phyloP scores from a whole-genome alignment of 2,797 vertebrate species.

The Sebastes oblongus region DNA sequence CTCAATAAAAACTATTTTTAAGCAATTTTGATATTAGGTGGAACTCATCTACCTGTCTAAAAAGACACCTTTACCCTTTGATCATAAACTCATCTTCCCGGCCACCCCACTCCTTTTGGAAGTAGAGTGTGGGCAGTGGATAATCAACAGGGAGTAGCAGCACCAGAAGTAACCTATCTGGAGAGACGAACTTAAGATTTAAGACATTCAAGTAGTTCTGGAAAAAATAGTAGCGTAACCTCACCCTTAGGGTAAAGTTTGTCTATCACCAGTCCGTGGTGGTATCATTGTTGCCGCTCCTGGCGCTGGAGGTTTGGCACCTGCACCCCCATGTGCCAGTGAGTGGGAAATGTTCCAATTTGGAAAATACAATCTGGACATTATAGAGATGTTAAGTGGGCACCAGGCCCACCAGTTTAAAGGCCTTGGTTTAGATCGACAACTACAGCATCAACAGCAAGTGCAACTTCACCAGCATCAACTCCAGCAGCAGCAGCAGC shows the following conservation, averaged over 20 bases:
- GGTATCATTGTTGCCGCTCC: conserved; percentile 76
- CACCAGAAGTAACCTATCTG: conserved; percentile 71
- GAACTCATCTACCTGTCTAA: conserved; percentile 60
- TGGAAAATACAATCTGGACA: conserved; percentile 91
- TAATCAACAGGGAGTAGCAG: conserved; percentile 72
- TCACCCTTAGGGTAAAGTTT: conserved; percentile 67
- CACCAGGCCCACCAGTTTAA: conserved; percentile 89
- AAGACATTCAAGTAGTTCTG: conserved; percentile 67
- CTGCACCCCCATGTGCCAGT: conserved; percentile 83
- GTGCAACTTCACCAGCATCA: conserved; percentile 88
- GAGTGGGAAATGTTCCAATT: conserved; percentile 91
- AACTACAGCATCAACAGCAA: conserved; percentile 88
- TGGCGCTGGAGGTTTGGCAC: conserved; percentile 81
- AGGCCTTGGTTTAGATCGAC: conserved; percentile 88
- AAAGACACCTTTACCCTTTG: conserved; percentile 56
- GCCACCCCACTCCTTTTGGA: conserved; percentile 74
- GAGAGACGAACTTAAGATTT: conserved; percentile 65
- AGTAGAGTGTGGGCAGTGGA: conserved; percentile 77
- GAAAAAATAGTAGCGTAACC: conserved; percentile 61
- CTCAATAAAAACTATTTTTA: conserved; percentile 58
- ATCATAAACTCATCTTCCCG: conserved; percentile 59
- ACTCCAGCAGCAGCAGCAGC: conserved; percentile 86
- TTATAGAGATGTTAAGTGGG: conserved; percentile 91
- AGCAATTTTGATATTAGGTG: conserved; percentile 65
- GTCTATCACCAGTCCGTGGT: conserved; percentile 69